Percentiles rank a stretch among this genome's conserved stretches.
These are phyloP conservation scores for Catamblyrhynchus diadema DNA, from an alignment of 2,797 vertebrate genomes.

Conservation along the genomic window DNA sequence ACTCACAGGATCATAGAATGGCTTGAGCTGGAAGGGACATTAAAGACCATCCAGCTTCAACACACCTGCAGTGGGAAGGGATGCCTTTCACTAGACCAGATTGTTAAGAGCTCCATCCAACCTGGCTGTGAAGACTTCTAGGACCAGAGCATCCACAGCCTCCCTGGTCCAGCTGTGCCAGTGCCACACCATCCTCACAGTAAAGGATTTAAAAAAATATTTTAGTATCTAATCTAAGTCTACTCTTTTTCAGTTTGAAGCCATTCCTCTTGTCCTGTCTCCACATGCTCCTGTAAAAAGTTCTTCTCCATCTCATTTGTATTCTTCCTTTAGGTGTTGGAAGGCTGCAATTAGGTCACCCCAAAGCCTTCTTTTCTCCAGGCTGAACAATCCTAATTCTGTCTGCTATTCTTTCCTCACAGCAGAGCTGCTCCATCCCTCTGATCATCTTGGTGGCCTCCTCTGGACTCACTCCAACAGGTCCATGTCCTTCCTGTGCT, in stretches of 20 bases:
- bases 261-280: neutral
- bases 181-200: neutral
- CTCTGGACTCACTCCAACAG: rapidly evolving
- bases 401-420: neutral
- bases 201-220: neutral
- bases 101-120: neutral
- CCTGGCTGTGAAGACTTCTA: neutral
- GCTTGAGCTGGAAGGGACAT: neutral
- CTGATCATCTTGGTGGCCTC: neutral
- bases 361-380: neutral
- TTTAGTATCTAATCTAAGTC: neutral
- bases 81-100: neutral
- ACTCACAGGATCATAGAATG: neutral
- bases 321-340: neutral
- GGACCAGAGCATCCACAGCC: neutral
- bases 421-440: neutral
- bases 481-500: neutral
- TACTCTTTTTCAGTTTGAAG: neutral
- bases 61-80: neutral
- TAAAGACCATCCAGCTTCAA: neutral
- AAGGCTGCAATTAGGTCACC: neutral
- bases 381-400: neutral
- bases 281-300: neutral
- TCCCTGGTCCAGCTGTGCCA: neutral
- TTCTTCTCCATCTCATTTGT: neutral